phyloP scores from a whole-genome alignment of 1,140 invertebrate genomes.

The Tetragonula clypearis region DNA sequence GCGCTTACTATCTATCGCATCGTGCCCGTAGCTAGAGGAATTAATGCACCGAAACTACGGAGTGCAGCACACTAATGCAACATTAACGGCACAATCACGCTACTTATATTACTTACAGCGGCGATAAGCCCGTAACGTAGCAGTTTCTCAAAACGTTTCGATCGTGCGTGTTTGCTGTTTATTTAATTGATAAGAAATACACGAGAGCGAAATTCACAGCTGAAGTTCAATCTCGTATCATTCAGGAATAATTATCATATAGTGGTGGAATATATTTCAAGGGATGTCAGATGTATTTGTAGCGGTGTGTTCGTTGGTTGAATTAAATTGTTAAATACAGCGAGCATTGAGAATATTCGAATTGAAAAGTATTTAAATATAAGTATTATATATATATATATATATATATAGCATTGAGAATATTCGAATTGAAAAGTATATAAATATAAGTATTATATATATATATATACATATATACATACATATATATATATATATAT shows the following conservation, averaged over 20 bases:
- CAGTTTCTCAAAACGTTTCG: not conserved
- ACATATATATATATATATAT: no score
- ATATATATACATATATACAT: not conserved
- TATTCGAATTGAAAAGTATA: no score
- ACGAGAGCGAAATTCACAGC: not conserved
- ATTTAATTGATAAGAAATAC: not conserved
- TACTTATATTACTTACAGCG: not conserved
- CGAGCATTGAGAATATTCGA: not conserved
- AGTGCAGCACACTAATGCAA: conserved; percentile 18
- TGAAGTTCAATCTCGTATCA: not conserved
- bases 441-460: no score
- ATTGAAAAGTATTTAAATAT: not conserved
- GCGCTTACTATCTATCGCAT: conserved; percentile 23
- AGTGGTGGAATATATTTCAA: not conserved
- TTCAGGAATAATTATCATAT: not conserved
- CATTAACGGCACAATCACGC: conserved; percentile 35
- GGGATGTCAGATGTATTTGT: no score
- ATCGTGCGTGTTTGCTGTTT: not conserved
- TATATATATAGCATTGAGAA: not conserved
- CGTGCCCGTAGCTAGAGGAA: conserved; percentile 3
- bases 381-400: not conserved
- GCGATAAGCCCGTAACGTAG: conserved; percentile 25
- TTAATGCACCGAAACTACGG: conserved; percentile 21
- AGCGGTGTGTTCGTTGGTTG: not conserved
- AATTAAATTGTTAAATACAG: not conserved